A percentile compares a stretch with the other conserved stretches of the same genome.
phyloP scores from a whole-genome alignment of 2,113 vertebrate species.

The Barbus barbus region DNA sequence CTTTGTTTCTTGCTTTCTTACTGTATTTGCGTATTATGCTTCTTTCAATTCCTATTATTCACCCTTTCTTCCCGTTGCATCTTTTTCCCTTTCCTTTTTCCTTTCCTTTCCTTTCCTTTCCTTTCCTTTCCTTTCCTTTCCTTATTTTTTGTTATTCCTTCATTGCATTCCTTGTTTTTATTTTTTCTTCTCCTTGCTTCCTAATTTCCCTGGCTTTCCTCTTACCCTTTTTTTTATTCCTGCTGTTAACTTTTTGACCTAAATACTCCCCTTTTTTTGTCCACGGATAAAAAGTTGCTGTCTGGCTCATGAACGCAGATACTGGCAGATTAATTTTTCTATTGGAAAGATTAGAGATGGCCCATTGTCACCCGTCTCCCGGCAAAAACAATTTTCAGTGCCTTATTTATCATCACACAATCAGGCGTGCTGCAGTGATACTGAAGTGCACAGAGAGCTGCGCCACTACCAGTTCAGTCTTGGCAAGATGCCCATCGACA shows the following conservation, averaged over 20 bases:
- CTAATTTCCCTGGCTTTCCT: background rate
- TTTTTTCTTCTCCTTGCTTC: background rate
- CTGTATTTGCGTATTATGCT: background rate
- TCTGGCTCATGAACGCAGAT: conserved; percentile 13
- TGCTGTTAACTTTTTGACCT: background rate
- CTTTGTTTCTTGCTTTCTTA: background rate
- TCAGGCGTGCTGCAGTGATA: conserved; percentile 22
- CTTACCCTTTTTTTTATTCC: background rate
- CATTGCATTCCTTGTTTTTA: background rate
- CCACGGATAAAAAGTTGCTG: background rate
- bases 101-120: too few relatives aligned
- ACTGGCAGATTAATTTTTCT: conserved; percentile 44
- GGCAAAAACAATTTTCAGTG: conserved; percentile 43
- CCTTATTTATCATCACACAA: conserved; percentile 57
- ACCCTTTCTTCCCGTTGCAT: background rate
- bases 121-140: background rate
- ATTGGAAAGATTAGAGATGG: conserved; percentile 45
- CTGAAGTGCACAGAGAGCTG: background rate
- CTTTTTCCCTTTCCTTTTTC: background rate
- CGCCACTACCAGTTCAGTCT: background rate
- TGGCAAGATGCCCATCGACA: conserved; percentile 19
- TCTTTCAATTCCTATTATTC: too few relatives aligned
- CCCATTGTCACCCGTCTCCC: conserved; percentile 15
- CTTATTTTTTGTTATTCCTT: background rate
- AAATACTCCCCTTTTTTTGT: background rate